Base-by-base conservation (phyloP, 2,113 vertebrate genomes). In the Leptobrachium ailaonicum region DNA sequence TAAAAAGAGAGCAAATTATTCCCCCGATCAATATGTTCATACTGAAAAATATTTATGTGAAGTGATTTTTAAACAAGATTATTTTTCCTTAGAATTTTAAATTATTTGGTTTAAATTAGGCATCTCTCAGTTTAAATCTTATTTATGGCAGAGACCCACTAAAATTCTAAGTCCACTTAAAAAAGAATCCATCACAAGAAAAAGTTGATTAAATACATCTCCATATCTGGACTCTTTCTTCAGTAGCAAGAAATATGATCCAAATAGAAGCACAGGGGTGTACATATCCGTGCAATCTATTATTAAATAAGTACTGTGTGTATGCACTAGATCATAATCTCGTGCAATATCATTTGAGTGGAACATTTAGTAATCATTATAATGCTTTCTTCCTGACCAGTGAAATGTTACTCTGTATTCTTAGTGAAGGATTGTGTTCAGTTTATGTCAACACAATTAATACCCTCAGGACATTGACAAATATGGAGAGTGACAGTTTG, bases 371-470 rank as follows among this genome's bases (percentile, higher is more conserved):
- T 67, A 76, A 32, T 54, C 63, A 41, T 76, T 80, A 50, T 73
- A 42, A n/a, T 69, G 50, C 56, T 47, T 74, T 68, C 12, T 68
- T 67, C 47, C 50, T 72, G 45, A 32, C 70, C 68, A 70, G 10
- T 70, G 45, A 70, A 45, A 63, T 69, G 70, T 66, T 68, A 20
- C 64, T 62, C 53, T 74, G 71, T n/a, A 67, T 32, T 74, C 50
- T 72, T 44, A 80, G 71, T 74, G 42, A 80, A 80, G 44, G 63
- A 68, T 80, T 80, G 50, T 80, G 71, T 73, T 80, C 78, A 74
- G 73, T 74, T 80, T 40, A 80, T 80, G 78, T 74, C 78, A 80
- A 68, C 63, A 62, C 78, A 80, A 80, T 80, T 80, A 80, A 80
- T 80, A 80, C 71, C 78, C 78, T 41, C 58, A 80, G 78, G 78